Evolutionary conservation across 2,113 vertebrate species (phyloP).

Genomic region (Percopsis transmontana): DNA sequence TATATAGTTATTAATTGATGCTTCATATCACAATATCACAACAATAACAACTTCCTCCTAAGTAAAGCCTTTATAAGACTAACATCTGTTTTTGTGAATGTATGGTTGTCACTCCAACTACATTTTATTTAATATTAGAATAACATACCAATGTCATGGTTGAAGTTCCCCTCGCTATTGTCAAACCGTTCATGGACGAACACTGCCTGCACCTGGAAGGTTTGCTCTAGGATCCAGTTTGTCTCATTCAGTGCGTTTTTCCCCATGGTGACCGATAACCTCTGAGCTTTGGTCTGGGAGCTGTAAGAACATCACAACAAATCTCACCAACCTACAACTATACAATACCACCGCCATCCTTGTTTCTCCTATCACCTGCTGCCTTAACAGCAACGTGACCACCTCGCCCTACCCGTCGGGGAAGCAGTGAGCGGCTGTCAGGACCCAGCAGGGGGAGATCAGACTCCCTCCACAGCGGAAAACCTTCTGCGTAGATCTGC

Average conservation of each 20-base stretch:
- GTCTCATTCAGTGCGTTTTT: constrained; percentile 78
- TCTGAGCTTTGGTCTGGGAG: constrained; percentile 1
- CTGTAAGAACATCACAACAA: constrained; percentile 38
- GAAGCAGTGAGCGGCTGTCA: constrained; percentile 93
- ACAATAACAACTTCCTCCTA: no score
- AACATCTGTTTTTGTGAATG: no score
- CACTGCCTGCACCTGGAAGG: constrained; percentile 81
- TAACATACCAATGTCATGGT: constrained; percentile 88
- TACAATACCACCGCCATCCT: no score
- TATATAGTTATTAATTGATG: no score
- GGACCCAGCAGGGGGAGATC: constrained; percentile 90
- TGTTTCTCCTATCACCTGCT: no score
- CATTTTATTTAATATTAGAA: no score
- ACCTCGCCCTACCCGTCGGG: constrained; percentile 52
- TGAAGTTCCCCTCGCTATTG: constrained; percentile 70
- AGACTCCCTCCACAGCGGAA: constrained; percentile 89
- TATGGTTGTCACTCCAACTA: no score
- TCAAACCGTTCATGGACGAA: constrained; percentile 81
- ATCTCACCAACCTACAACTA: background rate
- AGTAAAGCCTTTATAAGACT: no score
- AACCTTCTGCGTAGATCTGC: constrained; percentile 14
- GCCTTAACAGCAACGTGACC: background rate
- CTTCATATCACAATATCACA: no score
- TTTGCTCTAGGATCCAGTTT: constrained; percentile 73
- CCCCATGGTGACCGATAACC: constrained; percentile 81